These are phyloP conservation scores for Actinernus sp. DNA, from an alignment of 92 coral and sea anemone genomes.

Conservation along the genomic window DNA sequence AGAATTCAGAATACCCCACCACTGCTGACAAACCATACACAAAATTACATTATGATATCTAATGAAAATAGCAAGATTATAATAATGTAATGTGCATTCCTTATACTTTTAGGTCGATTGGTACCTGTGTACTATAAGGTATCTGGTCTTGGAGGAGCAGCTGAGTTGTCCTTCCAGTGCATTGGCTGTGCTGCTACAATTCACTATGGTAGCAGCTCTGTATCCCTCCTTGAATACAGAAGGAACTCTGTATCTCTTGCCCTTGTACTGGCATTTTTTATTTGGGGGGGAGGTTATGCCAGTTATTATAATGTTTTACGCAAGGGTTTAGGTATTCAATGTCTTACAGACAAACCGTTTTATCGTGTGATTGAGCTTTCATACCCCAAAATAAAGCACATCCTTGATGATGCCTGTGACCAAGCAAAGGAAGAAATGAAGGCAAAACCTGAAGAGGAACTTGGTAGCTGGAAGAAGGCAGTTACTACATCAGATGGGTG, in stretches of 20 bases:
- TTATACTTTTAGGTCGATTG: no score
- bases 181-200: neutral
- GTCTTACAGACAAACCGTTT: constrained; percentile 40
- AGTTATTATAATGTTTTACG: constrained; percentile 43
- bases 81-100: no score
- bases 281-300: constrained; percentile 61
- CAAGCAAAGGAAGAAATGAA: constrained; percentile 63
- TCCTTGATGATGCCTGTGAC: constrained; percentile 59
- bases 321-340: constrained; percentile 45
- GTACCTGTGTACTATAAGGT: neutral
- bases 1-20: no score
- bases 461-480: constrained; percentile 11
- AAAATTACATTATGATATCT: no score
- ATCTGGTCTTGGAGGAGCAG: neutral
- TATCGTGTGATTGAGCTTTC: constrained; percentile 38
- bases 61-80: no score
- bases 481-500: constrained; percentile 1
- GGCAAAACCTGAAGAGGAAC: constrained; percentile 5
- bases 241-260: constrained; percentile 55
- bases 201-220: neutral
- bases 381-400: constrained; percentile 36
- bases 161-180: neutral
- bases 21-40: no score
- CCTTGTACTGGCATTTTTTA: constrained; percentile 51
- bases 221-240: constrained; percentile 9